A percentile compares a stretch with the other conserved stretches of the same genome.
Conservation (phyloP, 2,797 vertebrate species). For the Rhynchotus rufescens region DNA sequence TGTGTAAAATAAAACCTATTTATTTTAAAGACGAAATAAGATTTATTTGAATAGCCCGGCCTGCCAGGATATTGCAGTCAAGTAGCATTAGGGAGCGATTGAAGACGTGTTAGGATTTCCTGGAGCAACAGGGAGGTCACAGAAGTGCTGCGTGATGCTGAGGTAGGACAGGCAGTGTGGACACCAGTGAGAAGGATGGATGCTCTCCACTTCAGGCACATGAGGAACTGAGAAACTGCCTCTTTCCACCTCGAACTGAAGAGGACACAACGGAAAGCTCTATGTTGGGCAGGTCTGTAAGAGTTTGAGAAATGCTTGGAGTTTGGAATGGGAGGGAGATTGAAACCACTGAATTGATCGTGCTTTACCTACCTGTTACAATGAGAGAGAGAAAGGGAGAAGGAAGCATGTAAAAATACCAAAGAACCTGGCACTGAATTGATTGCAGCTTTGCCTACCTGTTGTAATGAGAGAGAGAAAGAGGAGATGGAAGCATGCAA, state of each 20-base stretch:
- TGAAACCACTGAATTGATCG: too few relatives aligned
- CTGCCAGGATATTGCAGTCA: neutral
- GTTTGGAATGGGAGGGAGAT: neutral
- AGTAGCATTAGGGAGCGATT: neutral
- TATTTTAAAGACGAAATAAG: neutral
- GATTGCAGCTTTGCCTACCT: neutral
- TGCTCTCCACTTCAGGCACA: neutral
- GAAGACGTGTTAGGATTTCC: neutral
- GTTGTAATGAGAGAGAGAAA: neutral
- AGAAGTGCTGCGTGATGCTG: neutral
- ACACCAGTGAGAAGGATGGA: neutral
- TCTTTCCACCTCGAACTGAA: neutral
- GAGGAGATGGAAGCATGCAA: neutral
- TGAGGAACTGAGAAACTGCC: neutral
- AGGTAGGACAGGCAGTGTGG: neutral
- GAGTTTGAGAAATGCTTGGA: neutral
- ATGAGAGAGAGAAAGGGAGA: too few relatives aligned
- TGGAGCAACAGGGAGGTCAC: neutral
- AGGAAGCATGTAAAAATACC: too few relatives aligned
- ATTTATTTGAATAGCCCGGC: neutral
- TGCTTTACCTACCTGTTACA: too few relatives aligned
- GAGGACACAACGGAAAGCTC: neutral
- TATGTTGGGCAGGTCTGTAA: neutral
- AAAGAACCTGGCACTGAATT: too few relatives aligned
- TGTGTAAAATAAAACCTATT: neutral